Evolutionary conservation across 2,797 vertebrate species (phyloP), one percentile per base, ranked within the genome.

Genomic region (Melanotaenia trifasciata): DNA sequence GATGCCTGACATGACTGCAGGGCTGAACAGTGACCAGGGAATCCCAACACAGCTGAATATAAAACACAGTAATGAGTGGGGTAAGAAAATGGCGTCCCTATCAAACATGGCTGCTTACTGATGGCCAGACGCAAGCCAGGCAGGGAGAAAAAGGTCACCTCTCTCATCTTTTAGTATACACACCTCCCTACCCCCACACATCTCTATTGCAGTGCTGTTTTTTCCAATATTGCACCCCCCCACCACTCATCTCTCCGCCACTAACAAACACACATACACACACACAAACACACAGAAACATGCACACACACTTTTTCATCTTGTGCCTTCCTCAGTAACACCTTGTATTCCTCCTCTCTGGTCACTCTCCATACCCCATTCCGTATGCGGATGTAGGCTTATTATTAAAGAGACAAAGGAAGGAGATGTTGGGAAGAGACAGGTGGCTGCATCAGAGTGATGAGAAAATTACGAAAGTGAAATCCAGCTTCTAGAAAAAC

Each of bases 381-480:
- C 72, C 20, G 38, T 81, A 89, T 90, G 80, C 74, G 86, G 84
- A 93, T 87, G 87, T 88, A 79, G 86, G 75, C 89, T 91, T 94
- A 91, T 94, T 92, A 94, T 92, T 93, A 83, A 87, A 87, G 89
- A 95, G 92, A 95, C 94, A 94, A 94, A 94, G 87, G 92, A 93
- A 90, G 76, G 79, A 84, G 89, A 87, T 91, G 88, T 89, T 79
- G 81, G 84, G 85, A 91, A 88, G 87, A 93, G 92, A 93, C 93
- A 93, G 89, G 91, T 93, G 88, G 87, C 85, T 79, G 81, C 79
- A 57, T 89, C 90, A 94, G 92, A 94, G 88, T 93, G 92, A 94
- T 92, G 92, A 93, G 84, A 93, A 94, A 93, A 94, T 94, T 90
- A 93, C 81, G 14, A 83, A 86, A 94, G 85, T 91, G 89, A 91